These are phyloP conservation scores for Echinometra lucunter DNA, from an alignment of 53 echinoderm and acorn worm species.

Conservation along the genomic window DNA sequence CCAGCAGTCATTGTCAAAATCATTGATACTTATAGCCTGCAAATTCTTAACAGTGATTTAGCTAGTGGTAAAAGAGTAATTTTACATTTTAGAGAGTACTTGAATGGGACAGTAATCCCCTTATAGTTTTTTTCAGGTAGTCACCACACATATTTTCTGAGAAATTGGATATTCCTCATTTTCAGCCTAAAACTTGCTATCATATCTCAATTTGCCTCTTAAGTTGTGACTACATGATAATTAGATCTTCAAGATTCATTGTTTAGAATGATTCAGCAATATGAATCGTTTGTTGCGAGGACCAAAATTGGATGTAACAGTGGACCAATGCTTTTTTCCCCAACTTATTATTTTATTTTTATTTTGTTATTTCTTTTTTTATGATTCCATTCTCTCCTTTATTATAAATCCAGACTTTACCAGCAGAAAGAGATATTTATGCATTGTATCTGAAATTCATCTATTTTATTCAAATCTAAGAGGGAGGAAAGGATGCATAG, in stretches of 20 bases:
- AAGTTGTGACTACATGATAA: neutral
- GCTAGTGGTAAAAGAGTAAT: neutral
- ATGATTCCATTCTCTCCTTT: neutral
- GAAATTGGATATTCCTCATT: neutral
- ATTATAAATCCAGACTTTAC: neutral
- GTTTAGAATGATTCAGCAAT: conserved; percentile 4
- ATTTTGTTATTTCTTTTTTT: neutral
- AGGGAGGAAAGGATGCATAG: neutral
- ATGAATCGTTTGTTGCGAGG: neutral
- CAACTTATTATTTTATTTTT: too few relatives aligned
- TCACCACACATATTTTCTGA: neutral
- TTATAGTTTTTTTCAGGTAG: neutral
- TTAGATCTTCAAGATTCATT: neutral
- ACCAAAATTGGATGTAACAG: conserved; percentile 3
- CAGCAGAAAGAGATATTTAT: neutral
- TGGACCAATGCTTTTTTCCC: conserved; percentile 18
- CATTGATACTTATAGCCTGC: neutral
- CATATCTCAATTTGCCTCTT: neutral
- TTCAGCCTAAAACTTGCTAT: neutral
- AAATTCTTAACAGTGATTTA: neutral
- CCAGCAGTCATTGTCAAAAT: neutral
- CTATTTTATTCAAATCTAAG: neutral
- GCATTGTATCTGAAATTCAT: neutral
- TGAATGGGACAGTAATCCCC: neutral
- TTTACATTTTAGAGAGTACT: neutral